Conservation (phyloP, 2,113 vertebrate genomes). For the Melanotaenia duboulayi region DNA sequence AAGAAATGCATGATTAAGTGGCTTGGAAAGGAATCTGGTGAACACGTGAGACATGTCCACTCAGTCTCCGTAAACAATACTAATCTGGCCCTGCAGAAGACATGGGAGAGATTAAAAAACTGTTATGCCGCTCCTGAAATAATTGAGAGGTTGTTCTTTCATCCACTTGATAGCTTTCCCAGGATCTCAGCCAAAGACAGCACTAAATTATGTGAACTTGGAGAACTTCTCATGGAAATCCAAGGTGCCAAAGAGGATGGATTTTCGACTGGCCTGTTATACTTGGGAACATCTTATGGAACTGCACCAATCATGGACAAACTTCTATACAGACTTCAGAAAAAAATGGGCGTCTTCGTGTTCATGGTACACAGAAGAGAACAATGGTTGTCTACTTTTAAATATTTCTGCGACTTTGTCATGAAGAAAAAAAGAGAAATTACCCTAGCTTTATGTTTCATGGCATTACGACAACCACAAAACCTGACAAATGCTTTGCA, state of each 20-base stretch:
- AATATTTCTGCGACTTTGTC: background rate
- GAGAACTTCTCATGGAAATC: constrained; percentile 3
- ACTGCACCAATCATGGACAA: background rate
- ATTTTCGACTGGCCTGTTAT: background rate
- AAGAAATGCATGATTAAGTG: too few species aligned
- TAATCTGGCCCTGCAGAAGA: too few species aligned
- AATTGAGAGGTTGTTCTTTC: background rate
- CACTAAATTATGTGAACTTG: background rate
- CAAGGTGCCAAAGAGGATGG: background rate
- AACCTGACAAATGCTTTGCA: background rate
- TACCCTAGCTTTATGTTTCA: constrained; percentile 1
- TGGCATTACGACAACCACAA: background rate
- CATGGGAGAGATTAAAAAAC: too few species aligned
- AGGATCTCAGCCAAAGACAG: background rate
- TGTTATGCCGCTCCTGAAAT: background rate
- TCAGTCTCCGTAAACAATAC: too few species aligned
- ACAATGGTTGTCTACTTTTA: constrained; percentile 7
- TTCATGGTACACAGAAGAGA: background rate
- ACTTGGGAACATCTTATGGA: constrained; percentile 7
- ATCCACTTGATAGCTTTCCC: constrained; percentile 1
- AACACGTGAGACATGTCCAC: too few species aligned
- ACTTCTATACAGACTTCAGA: constrained; percentile 1
- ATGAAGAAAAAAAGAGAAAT: background rate
- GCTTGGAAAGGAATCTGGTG: too few species aligned
- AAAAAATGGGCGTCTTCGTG: background rate